Base-by-base conservation (phyloP, 2,888 invertebrate species). In the Sinopyrophorus schimmeli region DNA sequence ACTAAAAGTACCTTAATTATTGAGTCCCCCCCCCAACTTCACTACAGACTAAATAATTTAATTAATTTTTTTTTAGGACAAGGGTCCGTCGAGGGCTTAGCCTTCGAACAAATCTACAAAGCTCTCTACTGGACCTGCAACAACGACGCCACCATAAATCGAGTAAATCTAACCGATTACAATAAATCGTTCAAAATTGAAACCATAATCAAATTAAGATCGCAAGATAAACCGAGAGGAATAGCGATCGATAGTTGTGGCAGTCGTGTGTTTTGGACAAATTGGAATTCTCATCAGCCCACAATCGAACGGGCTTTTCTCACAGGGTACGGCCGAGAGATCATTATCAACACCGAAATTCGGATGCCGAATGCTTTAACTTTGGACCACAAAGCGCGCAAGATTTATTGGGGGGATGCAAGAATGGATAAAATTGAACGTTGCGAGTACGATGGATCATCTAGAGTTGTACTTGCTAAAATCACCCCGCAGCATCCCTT, bases 41-140 rank as follows among this genome's bases (percentile, higher is more conserved):
- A n/a, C n/a, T n/a, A n/a, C n/a, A n/a, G n/a, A n/a, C n/a, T n/a
- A n/a, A n/a, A n/a, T n/a, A n/a, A n/a, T n/a, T n/a, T n/a, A n/a
- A n/a, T n/a, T n/a, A n/a, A n/a, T n/a, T 39, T 42, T 37, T 44
- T 66, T 68, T 24, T 69, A 84, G 87, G 84, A 62, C 87, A 88
- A 73, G 90, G 90, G 5, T 86, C 90, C 0, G 92, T 92, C 3
- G 93, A 94, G 75, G 94, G 93, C 24, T 75, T 94, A 65, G 88
- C 89, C 42, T 90, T 81, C 71, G 90, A 90, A 66, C 77, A 80
- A 50, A 67, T 80, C 7, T 76, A 82, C 46, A 79, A 83, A 59
- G 78, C 83, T 59, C 76, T 94, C 9, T 94, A 89, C 75, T 94
- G 92, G 90, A 92, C 92, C 9, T 85, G 91, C 66, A 86, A 86